Evolutionary conservation across 2,113 vertebrate genomes (phyloP), one percentile per base, ranked within the genome.

Genomic region (Hyaena hyaena): DNA sequence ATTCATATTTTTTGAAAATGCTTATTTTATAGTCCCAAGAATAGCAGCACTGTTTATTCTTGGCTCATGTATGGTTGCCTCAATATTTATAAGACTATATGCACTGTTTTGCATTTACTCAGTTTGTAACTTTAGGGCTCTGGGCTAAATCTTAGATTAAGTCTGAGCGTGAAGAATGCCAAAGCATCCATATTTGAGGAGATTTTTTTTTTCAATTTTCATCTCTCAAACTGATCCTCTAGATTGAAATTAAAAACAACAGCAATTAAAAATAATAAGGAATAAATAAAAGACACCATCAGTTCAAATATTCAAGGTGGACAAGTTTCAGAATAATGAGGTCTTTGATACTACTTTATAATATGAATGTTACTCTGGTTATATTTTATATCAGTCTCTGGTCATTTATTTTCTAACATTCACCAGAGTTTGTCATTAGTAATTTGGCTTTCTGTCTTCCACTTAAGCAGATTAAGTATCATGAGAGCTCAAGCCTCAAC

Each of bases 51-150:
- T 73, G 73, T 93, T 94, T 88, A 16, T 95, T 93, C 79, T 93
- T 92, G 91, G 55, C 96, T 93, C 33, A 92, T 68, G 93, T 14
- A 93, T 43, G 76, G 74, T 83, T 96, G 48, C 76, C 88, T 87
- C 79, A 61, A 89, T 89, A 89, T 93, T 95, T 96, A 76, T 88
- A 84, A 93, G 74, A 90, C 65, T 35, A 33, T 53, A 74, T 80
- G 33, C 48, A 92, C 86, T 95, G 48, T 74, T 96, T 97, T 95
- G 84, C 81, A 96, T 94, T 92, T 97, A 88, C 83, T 87, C 39
- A 95, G 39, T 92, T 95, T 92, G 92, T 92, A 92, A 97, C 24
- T 91, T 93, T 35, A 96, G 61, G 73, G 45, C 63, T 87, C 65
- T 84, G 23, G 26, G 65, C 45, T 90, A 90, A 92, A 94, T 97